phyloP scores from a whole-genome alignment of 2,888 invertebrate genomes.

The Sesamia inferens region DNA sequence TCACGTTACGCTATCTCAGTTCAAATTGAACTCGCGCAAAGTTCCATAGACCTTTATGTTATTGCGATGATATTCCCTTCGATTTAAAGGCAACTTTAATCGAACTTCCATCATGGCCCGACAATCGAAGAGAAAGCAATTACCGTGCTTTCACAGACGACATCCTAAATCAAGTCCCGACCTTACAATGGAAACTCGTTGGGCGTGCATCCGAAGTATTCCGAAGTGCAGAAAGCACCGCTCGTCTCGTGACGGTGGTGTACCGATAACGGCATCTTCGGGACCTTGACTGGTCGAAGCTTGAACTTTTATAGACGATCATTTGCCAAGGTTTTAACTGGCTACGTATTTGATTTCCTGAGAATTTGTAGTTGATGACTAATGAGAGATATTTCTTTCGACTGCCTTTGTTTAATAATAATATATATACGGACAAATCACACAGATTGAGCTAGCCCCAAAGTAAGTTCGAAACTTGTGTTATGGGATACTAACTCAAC shows the following conservation, averaged over 20 bases:
- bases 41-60: constrained; percentile 38
- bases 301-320: constrained; percentile 78
- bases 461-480: too few species aligned
- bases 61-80: constrained; percentile 36
- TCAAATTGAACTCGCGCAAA: constrained; percentile 1
- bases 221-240: constrained; percentile 69
- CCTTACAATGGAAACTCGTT: constrained; percentile 71
- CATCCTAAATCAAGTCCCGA: constrained; percentile 61
- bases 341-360: constrained; percentile 29
- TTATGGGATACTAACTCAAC: too few species aligned
- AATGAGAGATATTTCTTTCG: constrained; percentile 27
- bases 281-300: constrained; percentile 81
- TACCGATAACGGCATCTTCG: constrained; percentile 85
- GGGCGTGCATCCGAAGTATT: constrained; percentile 61
- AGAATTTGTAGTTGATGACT: constrained; percentile 26
- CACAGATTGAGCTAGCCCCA: too few species aligned
- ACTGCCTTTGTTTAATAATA: constrained; percentile 2
- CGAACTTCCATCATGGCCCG: constrained; percentile 47
- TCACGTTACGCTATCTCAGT: background rate
- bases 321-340: constrained; percentile 64
- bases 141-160: constrained; percentile 59
- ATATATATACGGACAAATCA: too few species aligned
- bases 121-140: constrained; percentile 65
- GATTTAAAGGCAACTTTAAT: constrained; percentile 48
- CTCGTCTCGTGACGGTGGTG: constrained; percentile 84